phyloP scores from a whole-genome alignment of 1,140 invertebrate genomes.

The Leptestheria dahalacensis region DNA sequence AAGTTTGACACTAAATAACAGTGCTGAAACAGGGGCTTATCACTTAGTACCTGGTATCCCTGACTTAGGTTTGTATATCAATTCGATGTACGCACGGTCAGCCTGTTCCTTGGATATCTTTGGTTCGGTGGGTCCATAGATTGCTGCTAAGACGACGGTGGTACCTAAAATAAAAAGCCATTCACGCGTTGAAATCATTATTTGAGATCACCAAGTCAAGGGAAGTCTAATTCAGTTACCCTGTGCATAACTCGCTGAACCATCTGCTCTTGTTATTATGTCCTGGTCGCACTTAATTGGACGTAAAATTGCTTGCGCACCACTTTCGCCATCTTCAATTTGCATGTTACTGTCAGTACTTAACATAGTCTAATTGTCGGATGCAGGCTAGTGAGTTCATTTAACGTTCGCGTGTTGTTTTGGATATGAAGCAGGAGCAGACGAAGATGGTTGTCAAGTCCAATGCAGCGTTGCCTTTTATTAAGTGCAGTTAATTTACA shows the following conservation, averaged over 20 bases:
- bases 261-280: slow-evolving; percentile 50
- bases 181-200: slow-evolving; percentile 9
- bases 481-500: too few relatives aligned
- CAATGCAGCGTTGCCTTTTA: not conserved
- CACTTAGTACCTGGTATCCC: slow-evolving; percentile 53
- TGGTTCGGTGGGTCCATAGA: slow-evolving; percentile 71
- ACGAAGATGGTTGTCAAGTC: not conserved
- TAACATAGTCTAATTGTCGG: not conserved
- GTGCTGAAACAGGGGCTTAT: too few relatives aligned
- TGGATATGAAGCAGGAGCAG: not conserved
- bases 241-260: slow-evolving; percentile 55
- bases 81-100: slow-evolving; percentile 62
- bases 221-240: slow-evolving; percentile 28
- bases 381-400: not conserved
- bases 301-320: slow-evolving; percentile 19
- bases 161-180: slow-evolving; percentile 40
- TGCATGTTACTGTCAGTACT: not conserved
- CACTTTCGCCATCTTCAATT: not conserved
- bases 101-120: slow-evolving; percentile 57
- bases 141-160: slow-evolving; percentile 53
- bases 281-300: slow-evolving; percentile 48
- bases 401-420: not conserved
- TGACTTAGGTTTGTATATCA: slow-evolving; percentile 54
- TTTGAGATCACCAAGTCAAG: not conserved
- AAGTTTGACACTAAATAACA: too few relatives aligned